A percentile compares a stretch with the other conserved stretches of the same genome.
phyloP scores from a whole-genome alignment of 2,888 invertebrate genomes.

The Notocelia uddmanniana region DNA sequence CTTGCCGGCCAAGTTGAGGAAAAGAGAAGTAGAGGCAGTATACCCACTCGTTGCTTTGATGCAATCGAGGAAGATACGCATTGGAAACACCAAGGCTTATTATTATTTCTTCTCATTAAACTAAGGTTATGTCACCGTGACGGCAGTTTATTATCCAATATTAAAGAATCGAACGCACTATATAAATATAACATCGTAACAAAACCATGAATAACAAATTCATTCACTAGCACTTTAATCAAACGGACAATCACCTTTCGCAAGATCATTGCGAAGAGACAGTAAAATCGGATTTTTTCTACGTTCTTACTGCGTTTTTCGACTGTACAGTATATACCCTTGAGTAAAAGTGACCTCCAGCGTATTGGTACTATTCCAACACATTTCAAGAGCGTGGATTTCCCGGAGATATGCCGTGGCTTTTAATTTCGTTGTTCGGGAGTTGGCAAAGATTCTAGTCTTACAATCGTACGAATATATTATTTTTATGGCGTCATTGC shows the following conservation, averaged over 20 bases:
- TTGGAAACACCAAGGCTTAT: too few relatives aligned
- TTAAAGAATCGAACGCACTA: too few relatives aligned
- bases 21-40: too few relatives aligned
- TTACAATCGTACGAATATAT: slow-evolving; percentile 33
- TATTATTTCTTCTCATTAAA: too few relatives aligned
- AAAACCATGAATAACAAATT: background rate
- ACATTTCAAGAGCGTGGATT: slow-evolving; percentile 26
- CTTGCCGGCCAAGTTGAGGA: too few relatives aligned
- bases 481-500: slow-evolving; percentile 17
- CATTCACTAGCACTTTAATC: slow-evolving; percentile 3
- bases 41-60: too few relatives aligned
- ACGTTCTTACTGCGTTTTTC: background rate
- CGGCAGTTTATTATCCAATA: too few relatives aligned
- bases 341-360: slow-evolving; percentile 45
- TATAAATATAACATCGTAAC: too few relatives aligned
- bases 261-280: background rate
- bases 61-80: too few relatives aligned
- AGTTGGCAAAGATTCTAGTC: slow-evolving; percentile 32
- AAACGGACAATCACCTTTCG: background rate
- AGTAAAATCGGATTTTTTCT: background rate
- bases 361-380: slow-evolving; percentile 36
- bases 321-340: slow-evolving; percentile 19
- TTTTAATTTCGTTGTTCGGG: slow-evolving; percentile 42
- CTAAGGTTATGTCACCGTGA: too few relatives aligned
- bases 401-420: slow-evolving; percentile 24